Evolutionary conservation across 35 echinoderm and acorn worm genomes (phyloP), one percentile per base, ranked within the genome.

Genomic region (Antedon bifida): DNA sequence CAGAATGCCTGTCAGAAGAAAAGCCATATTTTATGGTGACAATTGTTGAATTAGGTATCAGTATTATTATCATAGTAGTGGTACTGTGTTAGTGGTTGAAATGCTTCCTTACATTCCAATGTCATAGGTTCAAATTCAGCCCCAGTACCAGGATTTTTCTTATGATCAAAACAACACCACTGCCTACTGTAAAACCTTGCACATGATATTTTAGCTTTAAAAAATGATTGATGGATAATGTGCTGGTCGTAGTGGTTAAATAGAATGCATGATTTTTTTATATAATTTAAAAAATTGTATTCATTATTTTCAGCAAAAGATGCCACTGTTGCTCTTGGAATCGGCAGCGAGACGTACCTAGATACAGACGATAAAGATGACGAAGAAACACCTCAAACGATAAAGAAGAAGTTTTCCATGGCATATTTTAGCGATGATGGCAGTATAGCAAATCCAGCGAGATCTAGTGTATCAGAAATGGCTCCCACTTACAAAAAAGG

Each of bases 341-440:
- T 96, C 19, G 86, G 93, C 75, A 38, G 83, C 39, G 83, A 85
- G 42, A 85, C 74, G 12, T 81, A 91, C 30, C 78, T 90, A 7
- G 88, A 90, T 96, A 74, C 86, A 29, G 76, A 89, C 33, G 93
- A 91, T 4, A 84, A 96, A 85, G 93, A 91, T 74, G 93, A 96
- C 29, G 34, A 81, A 13, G 89, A 96, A 32, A 74, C 74, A 75
- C 45, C 81, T 73, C 51, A 85, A 39, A 17, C 80, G 23, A 74
- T 74, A 34, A 91, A 81, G 73, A 86, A 76, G 73, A 80, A 73
- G 74, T 89, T 91, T 84, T 85, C 86, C 75, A 46, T 96, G 14
- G 85, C 75, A 17, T 91, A 91, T 42, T 91, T 89, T 39, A 91
- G 93, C 64, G 93, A 96, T 82, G 85, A 96, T 86, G 93, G 93